Conservation (phyloP, 2,888 invertebrate genomes). For the Xestia sexstrigata region DNA sequence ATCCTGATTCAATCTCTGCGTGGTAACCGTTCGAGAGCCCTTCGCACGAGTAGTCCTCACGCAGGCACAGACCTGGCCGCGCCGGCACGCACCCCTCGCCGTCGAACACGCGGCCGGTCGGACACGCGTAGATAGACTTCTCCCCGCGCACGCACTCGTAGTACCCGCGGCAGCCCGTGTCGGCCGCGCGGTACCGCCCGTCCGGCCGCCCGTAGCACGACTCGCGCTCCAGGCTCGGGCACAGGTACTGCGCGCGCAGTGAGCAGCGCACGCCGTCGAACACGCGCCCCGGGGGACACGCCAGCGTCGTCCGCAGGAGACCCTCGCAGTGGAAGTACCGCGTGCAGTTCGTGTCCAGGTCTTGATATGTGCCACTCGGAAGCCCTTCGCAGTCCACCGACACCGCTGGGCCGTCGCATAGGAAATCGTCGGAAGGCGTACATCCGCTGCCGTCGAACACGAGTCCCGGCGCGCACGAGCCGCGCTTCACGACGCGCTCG, state of each 20-base stretch:
- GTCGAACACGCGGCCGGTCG: constrained; percentile 88
- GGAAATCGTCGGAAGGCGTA: constrained; percentile 79
- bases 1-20: constrained; percentile 88
- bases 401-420: constrained; percentile 86
- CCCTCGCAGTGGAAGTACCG: constrained; percentile 89
- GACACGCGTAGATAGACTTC: constrained; percentile 91
- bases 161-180: constrained; percentile 91
- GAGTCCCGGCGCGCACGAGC: constrained; percentile 85
- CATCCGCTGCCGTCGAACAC: constrained; percentile 89
- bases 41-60: constrained; percentile 86
- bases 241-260: constrained; percentile 78
- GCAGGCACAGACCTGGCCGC: constrained; percentile 79
- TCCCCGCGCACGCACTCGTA: constrained; percentile 90
- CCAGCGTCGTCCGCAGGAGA: constrained; percentile 80
- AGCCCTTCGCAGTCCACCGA: constrained; percentile 85
- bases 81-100: constrained; percentile 89
- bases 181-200: constrained; percentile 89
- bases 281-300: constrained; percentile 82
- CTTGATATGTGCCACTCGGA: constrained; percentile 90
- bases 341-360: constrained; percentile 88
- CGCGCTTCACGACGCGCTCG: constrained; percentile 84
- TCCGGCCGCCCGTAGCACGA: constrained; percentile 89
- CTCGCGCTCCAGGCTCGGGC: constrained; percentile 87
- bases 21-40: constrained; percentile 90
- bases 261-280: constrained; percentile 88